phyloP scores from a whole-genome alignment of 2,113 vertebrate genomes.

The Narcine bancroftii region DNA sequence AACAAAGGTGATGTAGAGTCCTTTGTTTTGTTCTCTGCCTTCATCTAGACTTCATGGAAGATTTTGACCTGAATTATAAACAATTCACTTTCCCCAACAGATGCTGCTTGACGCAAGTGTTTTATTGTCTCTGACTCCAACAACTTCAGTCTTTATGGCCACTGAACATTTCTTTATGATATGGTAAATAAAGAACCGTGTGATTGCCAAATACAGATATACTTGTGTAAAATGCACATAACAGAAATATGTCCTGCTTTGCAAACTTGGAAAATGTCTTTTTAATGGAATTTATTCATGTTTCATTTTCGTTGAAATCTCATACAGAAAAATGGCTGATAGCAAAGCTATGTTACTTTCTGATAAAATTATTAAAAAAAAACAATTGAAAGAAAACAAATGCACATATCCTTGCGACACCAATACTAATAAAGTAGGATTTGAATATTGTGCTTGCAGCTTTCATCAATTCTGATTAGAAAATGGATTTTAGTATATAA shows the following conservation, averaged over 20 bases:
- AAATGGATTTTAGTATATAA: neutral
- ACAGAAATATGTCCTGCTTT: slow-evolving; percentile 5
- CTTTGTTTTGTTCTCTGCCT: too few species aligned
- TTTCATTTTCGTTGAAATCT: neutral
- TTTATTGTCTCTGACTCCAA: too few species aligned
- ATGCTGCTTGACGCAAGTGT: too few species aligned
- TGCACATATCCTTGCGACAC: neutral
- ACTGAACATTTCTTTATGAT: neutral
- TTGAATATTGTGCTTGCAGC: slow-evolving; percentile 28
- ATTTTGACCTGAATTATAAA: too few species aligned
- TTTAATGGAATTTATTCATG: slow-evolving; percentile 3
- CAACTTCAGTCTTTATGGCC: too few species aligned
- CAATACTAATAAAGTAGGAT: slow-evolving; percentile 27
- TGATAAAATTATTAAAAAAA: slow-evolving; percentile 17
- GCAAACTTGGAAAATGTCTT: neutral
- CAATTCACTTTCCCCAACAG: too few species aligned
- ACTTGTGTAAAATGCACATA: neutral
- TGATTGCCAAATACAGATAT: neutral
- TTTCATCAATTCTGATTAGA: neutral
- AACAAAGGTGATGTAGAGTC: too few species aligned
- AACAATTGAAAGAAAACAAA: slow-evolving; percentile 24
- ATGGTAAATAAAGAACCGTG: neutral
- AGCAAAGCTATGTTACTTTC: slow-evolving; percentile 1
- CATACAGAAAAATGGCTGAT: neutral
- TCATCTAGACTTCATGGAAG: too few species aligned